Evolutionary conservation across 2,113 vertebrate genomes (phyloP).

Genomic region (Siniperca knerii): DNA sequence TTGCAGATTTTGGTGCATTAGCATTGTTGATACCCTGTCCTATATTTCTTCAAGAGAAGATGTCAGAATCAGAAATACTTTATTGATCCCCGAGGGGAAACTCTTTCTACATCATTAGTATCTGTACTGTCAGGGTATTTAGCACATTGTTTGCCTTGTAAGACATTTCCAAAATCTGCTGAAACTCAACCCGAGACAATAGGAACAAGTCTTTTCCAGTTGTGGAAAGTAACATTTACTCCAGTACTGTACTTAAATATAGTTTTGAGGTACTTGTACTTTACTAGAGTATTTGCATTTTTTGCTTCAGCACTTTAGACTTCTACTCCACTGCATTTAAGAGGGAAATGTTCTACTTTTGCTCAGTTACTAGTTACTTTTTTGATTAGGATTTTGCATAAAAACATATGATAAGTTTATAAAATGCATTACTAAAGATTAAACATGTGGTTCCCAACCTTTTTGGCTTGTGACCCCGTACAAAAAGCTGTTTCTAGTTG

Average conservation of each 20-base stretch:
- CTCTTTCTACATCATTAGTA: not conserved
- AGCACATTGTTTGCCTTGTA: not conserved
- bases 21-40: not conserved
- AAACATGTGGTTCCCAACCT: not conserved
- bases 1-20: slow-evolving; percentile 16
- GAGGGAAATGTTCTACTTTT: not conserved
- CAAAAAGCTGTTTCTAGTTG: not conserved
- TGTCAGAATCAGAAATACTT: too few species aligned
- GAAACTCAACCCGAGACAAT: not conserved
- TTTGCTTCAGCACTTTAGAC: not conserved
- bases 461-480: not conserved
- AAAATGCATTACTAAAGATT: not conserved
- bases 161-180: not conserved
- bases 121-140: not conserved
- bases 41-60: not conserved
- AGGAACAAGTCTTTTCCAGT: not conserved
- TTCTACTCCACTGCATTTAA: not conserved
- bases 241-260: not conserved
- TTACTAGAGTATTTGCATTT: not conserved
- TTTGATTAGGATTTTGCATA: not conserved
- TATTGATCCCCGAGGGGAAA: too few species aligned
- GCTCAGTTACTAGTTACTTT: not conserved
- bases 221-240: not conserved
- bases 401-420: too few species aligned
- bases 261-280: not conserved